A percentile compares a stretch with the other conserved stretches of the same genome.
Evolutionary conservation across 2,888 invertebrate species (phyloP).

Genomic region (Cataglyphis livida): DNA sequence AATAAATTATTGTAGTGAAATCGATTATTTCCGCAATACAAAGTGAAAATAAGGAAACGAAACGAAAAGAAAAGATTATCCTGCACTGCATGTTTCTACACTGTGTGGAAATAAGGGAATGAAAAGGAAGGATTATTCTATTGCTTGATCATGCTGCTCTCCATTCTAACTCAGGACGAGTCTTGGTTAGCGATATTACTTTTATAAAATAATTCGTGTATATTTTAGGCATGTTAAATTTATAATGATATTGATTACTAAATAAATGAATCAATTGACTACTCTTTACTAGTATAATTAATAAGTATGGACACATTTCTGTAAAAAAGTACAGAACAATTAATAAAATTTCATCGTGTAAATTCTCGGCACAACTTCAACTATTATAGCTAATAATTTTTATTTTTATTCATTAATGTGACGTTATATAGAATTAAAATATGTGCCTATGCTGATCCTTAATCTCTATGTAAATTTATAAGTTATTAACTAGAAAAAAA

Average conservation of each 20-base stretch:
- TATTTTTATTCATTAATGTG: constrained; percentile 9
- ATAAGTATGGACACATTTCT: constrained; percentile 77
- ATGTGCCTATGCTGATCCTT: constrained; percentile 33
- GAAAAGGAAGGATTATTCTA: constrained; percentile 60
- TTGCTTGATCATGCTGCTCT: constrained; percentile 72
- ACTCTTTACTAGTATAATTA: constrained; percentile 83
- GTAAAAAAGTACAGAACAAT: constrained; percentile 73
- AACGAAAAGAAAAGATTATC: constrained; percentile 54
- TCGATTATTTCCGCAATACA: constrained; percentile 63
- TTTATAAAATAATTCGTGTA: constrained; percentile 83
- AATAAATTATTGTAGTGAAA: constrained; percentile 77
- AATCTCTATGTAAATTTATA: constrained; percentile 13
- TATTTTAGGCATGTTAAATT: constrained; percentile 85
- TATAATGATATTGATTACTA: constrained; percentile 83
- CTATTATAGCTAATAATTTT: constrained; percentile 45
- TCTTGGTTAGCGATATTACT: constrained; percentile 83
- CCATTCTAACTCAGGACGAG: constrained; percentile 75
- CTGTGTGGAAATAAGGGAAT: constrained; percentile 49
- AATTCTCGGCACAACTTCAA: constrained; percentile 60
- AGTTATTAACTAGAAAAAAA: constrained; percentile 1
- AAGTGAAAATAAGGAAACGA: constrained; percentile 42
- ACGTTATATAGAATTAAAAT: constrained; percentile 11
- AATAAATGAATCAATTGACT: constrained; percentile 82
- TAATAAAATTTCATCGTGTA: constrained; percentile 70
- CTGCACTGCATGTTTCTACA: constrained; percentile 54